phyloP scores from a whole-genome alignment of 2,888 invertebrate species.

The Lasioglossum figueresi region DNA sequence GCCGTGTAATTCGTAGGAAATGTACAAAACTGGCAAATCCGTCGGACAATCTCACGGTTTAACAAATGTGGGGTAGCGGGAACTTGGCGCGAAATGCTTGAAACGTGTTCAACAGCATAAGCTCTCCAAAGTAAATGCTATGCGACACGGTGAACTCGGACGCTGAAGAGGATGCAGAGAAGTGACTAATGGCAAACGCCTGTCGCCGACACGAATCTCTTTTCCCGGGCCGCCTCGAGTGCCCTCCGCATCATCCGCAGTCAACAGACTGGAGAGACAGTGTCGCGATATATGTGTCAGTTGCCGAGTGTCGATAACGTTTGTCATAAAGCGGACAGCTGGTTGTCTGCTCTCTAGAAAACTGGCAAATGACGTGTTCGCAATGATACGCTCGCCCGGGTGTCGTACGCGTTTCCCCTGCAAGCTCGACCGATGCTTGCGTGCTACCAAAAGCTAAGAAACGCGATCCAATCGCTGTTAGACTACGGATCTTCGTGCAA shows the following conservation, averaged over 20 bases:
- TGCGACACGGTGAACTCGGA: conserved; percentile 27
- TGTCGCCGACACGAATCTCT: conserved; percentile 77
- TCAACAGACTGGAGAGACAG: conserved; percentile 70
- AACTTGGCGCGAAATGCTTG: neutral
- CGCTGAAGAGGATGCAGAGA: conserved; percentile 62
- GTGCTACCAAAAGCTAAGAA: neutral
- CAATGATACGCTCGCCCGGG: neutral
- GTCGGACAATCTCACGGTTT: neutral
- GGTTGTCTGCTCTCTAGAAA: conserved; percentile 1
- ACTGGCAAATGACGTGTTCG: conserved; percentile 15
- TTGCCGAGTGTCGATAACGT: conserved; percentile 82
- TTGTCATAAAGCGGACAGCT: conserved; percentile 73
- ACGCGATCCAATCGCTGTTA: neutral
- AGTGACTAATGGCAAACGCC: conserved; percentile 79
- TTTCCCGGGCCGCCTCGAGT: conserved; percentile 73
- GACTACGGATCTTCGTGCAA: neutral
- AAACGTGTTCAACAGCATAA: neutral
- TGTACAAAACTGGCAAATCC: neutral
- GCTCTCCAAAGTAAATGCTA: conserved; percentile 26
- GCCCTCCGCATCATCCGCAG: conserved; percentile 76
- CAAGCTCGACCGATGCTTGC: neutral
- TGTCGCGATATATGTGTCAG: conserved; percentile 78
- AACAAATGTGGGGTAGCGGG: neutral
- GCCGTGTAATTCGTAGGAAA: neutral
- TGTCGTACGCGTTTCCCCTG: neutral